Conservation (phyloP, 2,113 vertebrate genomes). For the Fregetta grallaria region DNA sequence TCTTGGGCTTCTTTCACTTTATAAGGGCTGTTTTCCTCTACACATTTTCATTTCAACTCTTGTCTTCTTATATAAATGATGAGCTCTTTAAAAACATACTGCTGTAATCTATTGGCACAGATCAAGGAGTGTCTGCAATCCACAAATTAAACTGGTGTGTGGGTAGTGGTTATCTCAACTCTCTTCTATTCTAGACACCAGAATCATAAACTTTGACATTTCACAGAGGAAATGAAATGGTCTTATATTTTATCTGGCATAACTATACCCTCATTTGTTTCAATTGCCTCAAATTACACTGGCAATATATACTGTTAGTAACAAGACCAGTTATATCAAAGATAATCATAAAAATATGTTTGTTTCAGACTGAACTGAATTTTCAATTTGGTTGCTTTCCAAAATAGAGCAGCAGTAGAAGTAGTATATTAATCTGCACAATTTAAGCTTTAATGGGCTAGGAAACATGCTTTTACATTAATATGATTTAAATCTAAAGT, state of each 20-base stretch:
- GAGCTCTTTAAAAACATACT: constrained; percentile 59
- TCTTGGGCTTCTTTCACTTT: constrained; percentile 78
- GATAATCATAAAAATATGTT: constrained; percentile 54
- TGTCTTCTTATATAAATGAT: constrained; percentile 70
- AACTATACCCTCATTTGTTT: constrained; percentile 42
- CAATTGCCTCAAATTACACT: constrained; percentile 50
- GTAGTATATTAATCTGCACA: constrained; percentile 64
- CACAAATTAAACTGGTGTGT: constrained; percentile 27
- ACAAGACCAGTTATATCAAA: constrained; percentile 27
- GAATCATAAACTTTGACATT: constrained; percentile 55
- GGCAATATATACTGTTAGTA: constrained; percentile 28
- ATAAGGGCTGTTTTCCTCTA: constrained; percentile 73
- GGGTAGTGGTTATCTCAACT: constrained; percentile 52
- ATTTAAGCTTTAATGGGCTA: constrained; percentile 69
- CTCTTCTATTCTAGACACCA: constrained; percentile 25
- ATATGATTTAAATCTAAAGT: constrained; percentile 60
- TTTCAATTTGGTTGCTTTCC: constrained; percentile 64
- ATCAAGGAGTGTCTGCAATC: constrained; percentile 25
- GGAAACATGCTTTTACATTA: constrained; percentile 61
- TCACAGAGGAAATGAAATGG: constrained; percentile 32
- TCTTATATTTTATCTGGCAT: constrained; percentile 40
- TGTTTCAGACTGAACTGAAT: constrained; percentile 14
- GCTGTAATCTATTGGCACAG: constrained; percentile 40
- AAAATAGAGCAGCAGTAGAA: constrained; percentile 34
- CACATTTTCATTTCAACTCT: constrained; percentile 68